A percentile compares a stretch with the other conserved stretches of the same genome.
These are phyloP conservation scores for Tragulus kanchil DNA, from an alignment of 2,113 vertebrate genomes.

Conservation along the genomic window DNA sequence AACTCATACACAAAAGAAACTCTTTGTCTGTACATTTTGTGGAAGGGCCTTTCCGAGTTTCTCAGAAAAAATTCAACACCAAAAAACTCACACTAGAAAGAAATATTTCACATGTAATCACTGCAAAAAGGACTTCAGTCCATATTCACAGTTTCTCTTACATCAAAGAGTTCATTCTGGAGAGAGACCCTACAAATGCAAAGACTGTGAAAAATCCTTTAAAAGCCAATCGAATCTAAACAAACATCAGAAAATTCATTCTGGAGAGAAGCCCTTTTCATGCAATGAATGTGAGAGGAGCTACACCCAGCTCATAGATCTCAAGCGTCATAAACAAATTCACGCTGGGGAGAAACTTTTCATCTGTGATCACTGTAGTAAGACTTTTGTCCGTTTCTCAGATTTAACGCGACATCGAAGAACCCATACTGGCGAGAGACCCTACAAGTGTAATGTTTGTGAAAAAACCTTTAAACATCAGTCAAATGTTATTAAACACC, in stretches of 20 bases:
- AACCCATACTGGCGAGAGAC: constrained; percentile 24
- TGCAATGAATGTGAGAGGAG: constrained; percentile 35
- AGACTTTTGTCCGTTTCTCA: constrained; percentile 44
- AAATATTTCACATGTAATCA: neutral
- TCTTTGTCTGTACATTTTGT: constrained; percentile 31
- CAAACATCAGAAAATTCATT: constrained; percentile 57
- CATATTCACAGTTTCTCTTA: neutral
- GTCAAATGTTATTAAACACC: constrained; percentile 11
- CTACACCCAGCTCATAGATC: constrained; percentile 11
- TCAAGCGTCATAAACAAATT: constrained; percentile 25
- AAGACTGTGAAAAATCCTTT: constrained; percentile 38
- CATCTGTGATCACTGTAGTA: neutral
- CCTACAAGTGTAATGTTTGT: constrained; percentile 9
- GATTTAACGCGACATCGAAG: neutral
- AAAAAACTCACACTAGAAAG: neutral
- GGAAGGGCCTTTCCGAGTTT: neutral
- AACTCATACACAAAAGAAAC: neutral
- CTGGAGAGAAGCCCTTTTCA: constrained; percentile 7
- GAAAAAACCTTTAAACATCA: constrained; percentile 2
- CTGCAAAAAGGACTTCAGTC: constrained; percentile 43
- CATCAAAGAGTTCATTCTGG: constrained; percentile 52
- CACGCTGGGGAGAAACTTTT: neutral
- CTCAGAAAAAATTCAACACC: constrained; percentile 25
- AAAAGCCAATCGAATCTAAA: constrained; percentile 55
- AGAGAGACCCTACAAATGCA: constrained; percentile 42